Conservation (phyloP, 1,140 invertebrate genomes). For the Aphidius gifuensis region DNA sequence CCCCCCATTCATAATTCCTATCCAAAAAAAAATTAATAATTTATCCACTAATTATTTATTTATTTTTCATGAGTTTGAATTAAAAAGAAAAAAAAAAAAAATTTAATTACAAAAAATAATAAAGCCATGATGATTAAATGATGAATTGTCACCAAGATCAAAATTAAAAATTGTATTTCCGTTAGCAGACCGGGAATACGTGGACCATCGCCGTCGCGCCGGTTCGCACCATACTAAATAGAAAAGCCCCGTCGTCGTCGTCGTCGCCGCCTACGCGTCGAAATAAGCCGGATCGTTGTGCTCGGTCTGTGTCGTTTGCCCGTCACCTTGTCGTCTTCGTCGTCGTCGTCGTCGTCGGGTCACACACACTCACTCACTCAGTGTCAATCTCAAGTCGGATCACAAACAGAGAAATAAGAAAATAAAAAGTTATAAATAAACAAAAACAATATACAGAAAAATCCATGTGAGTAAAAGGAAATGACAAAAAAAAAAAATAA, state of each 20-base stretch:
- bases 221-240: slow-evolving; percentile 76
- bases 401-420: neutral
- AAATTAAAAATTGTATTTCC: slow-evolving; percentile 24
- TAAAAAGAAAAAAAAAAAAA: neutral
- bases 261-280: slow-evolving; percentile 41
- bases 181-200: slow-evolving; percentile 67
- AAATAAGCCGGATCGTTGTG: slow-evolving; percentile 50
- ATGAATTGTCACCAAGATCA: neutral
- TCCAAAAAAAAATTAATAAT: too few species aligned
- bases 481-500: too few species aligned
- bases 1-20: too few species aligned
- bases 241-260: slow-evolving; percentile 34
- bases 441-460: neutral
- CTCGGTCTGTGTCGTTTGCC: slow-evolving; percentile 33
- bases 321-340: slow-evolving; percentile 21
- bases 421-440: slow-evolving; percentile 2
- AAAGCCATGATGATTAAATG: too few species aligned
- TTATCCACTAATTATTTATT: too few species aligned
- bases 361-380: slow-evolving; percentile 18
- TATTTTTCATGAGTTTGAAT: too few species aligned
- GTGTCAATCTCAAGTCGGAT: slow-evolving; percentile 10
- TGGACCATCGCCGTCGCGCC: slow-evolving; percentile 71
- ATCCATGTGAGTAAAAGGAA: too few species aligned
- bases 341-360: slow-evolving; percentile 25
- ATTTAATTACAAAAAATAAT: too few species aligned